phyloP scores from a whole-genome alignment of 2,888 invertebrate species.

The Eupeodes latifasciatus region DNA sequence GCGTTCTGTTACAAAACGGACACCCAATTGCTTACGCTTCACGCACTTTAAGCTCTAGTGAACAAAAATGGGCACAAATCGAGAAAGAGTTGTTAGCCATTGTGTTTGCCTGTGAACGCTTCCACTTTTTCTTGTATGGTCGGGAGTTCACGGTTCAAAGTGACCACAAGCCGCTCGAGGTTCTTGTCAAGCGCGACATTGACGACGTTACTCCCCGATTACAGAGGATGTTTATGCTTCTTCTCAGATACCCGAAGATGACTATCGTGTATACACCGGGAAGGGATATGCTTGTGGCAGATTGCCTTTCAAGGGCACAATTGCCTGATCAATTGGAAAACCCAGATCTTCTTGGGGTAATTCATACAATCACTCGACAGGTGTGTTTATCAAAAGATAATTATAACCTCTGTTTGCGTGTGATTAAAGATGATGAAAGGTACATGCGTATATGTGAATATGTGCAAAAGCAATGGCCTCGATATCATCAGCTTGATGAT shows the following conservation, averaged over 20 bases:
- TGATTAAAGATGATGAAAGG: constrained; percentile 20
- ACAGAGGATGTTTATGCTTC: constrained; percentile 77
- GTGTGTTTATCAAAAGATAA: constrained; percentile 13
- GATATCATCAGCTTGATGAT: constrained; percentile 38
- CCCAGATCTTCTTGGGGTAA: constrained; percentile 27
- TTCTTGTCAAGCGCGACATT: constrained; percentile 32
- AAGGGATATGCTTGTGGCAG: constrained; percentile 78
- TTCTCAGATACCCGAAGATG: constrained; percentile 76
- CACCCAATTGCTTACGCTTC: constrained; percentile 50
- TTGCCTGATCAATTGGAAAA: constrained; percentile 57
- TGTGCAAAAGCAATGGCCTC: constrained; percentile 27
- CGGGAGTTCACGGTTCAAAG: no score
- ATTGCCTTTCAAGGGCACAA: constrained; percentile 77
- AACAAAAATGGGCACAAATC: neutral
- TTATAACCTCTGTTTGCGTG: constrained; percentile 5
- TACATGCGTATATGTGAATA: constrained; percentile 10
- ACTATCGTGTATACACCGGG: constrained; percentile 77
- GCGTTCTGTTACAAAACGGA: constrained; percentile 79
- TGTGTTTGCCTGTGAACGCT: no score
- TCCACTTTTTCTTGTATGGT: no score
- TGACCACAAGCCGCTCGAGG: no score
- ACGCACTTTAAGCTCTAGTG: constrained; percentile 47
- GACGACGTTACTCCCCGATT: constrained; percentile 77
- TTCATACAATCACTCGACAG: constrained; percentile 6
- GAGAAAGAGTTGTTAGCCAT: neutral